phyloP scores from a whole-genome alignment of 2,113 vertebrate genomes.

The Patagioenas fasciata region DNA sequence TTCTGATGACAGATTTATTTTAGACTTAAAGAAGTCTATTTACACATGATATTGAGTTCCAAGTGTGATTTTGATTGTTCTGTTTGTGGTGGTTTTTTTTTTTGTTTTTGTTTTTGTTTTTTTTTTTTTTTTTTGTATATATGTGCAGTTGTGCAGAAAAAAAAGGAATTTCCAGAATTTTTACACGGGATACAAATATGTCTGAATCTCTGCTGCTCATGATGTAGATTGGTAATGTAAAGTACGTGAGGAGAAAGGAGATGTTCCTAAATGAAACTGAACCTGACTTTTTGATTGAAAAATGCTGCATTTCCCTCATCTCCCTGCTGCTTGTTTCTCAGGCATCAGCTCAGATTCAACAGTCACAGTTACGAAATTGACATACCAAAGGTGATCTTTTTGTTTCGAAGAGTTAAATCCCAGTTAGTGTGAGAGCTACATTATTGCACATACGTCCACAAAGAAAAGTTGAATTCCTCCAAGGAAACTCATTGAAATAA shows the following conservation, averaged over 20 bases:
- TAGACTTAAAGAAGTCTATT: not conserved
- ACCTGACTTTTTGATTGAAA: conserved; percentile 11
- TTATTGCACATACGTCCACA: not conserved
- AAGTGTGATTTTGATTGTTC: not conserved
- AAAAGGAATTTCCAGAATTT: not conserved
- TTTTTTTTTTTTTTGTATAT: not conserved
- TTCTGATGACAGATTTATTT: not conserved
- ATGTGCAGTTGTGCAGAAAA: not conserved
- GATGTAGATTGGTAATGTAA: not conserved
- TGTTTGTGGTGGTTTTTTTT: too few relatives aligned
- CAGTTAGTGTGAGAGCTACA: not conserved
- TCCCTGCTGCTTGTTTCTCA: not conserved
- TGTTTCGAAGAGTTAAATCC: conserved; percentile 14
- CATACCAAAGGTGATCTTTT: conserved; percentile 1
- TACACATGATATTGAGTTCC: not conserved
- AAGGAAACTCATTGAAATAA: conserved; percentile 49
- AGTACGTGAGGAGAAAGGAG: not conserved
- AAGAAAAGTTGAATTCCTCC: conserved; percentile 2
- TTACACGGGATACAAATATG: not conserved
- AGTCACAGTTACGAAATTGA: conserved; percentile 4
- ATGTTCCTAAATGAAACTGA: not conserved
- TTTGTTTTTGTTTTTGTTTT: too few relatives aligned
- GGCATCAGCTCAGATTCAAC: not conserved
- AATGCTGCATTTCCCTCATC: not conserved
- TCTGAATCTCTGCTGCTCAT: not conserved